Base-by-base conservation (phyloP, 2,797 vertebrate genomes). In the Phataginus tetradactyla region DNA sequence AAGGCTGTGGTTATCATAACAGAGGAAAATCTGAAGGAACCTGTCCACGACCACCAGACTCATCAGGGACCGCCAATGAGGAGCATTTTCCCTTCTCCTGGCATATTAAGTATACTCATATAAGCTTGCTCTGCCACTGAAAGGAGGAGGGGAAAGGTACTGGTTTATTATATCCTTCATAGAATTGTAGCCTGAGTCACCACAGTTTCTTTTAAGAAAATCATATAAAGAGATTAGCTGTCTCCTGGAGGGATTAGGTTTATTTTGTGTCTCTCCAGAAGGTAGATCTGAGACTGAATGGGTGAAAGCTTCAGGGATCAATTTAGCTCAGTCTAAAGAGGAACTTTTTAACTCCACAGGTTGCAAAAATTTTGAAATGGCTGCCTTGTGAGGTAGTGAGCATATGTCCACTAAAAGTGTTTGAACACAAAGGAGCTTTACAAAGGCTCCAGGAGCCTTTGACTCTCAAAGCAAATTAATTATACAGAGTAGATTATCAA, bases 241-340 rank as follows among this genome's bases (percentile, higher is more conserved):
- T 96, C 97, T 96, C 91, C 86, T 90, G 83, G 75, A 96, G 79
- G 96, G 95, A 96, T 98, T 97, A 96, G 83, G 64, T 57, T 94
- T 91, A 88, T 93, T 97, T 95, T 96, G 64, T 96, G 86, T 96
- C 79, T 97, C 96, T 97, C 74, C 66, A 95, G 59, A 96, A 83
- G n/a, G 42, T 34, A 96, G 78, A 61, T 79, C 74, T 92, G 45
- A 92, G 55, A 90, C 80, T 72, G 77, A 92, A 83, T 37, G 74
- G 66, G 69, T 86, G 34, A 95, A 94, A 92, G 85, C 63, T 69
- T 57, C 10, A 61, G 74, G 45, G 92, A 72, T 92, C 90, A 88
- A 5, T 71, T 69, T 75, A 79, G 42, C 55, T 90, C 37, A 49
- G 79, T 61, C 8, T n/a, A 57, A 77, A 55, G 55, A 91, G 29